Conservation (phyloP, 2,113 vertebrate species). For the Xyrauchen texanus region DNA sequence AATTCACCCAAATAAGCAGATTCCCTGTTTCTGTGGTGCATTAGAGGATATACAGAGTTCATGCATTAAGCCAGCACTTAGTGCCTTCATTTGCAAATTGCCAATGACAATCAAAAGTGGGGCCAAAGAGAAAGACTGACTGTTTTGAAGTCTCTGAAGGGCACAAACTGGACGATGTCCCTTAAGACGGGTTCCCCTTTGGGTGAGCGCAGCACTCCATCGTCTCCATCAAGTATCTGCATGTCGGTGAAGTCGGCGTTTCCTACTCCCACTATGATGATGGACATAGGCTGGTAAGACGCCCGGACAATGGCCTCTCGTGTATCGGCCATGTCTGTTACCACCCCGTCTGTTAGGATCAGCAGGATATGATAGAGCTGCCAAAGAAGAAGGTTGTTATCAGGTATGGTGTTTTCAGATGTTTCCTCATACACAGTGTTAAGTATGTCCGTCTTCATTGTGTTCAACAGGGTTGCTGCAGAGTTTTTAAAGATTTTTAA, state of each 20-base stretch:
- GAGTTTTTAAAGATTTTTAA: too few relatives aligned
- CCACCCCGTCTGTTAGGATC: constrained; percentile 92
- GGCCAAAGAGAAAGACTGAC: constrained; percentile 71
- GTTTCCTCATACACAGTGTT: not conserved
- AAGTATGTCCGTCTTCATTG: not conserved
- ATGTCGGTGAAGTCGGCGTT: constrained; percentile 95
- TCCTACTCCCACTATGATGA: constrained; percentile 93
- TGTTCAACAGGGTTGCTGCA: too few relatives aligned
- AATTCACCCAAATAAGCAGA: too few relatives aligned
- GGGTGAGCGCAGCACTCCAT: constrained; percentile 85
- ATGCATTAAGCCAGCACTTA: too few relatives aligned
- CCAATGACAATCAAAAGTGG: not conserved
- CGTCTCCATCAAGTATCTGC: constrained; percentile 92
- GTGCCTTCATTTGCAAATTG: not conserved
- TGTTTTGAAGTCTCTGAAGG: constrained; percentile 94
- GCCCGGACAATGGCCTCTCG: constrained; percentile 91
- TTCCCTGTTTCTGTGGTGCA: too few relatives aligned
- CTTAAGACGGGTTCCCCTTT: constrained; percentile 87
- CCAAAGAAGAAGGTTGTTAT: constrained; percentile 40
- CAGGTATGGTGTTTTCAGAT: not conserved
- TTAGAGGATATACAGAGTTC: too few relatives aligned
- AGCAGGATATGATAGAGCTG: constrained; percentile 94
- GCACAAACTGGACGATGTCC: constrained; percentile 94
- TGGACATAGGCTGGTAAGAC: constrained; percentile 93
- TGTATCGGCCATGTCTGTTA: constrained; percentile 92